Evolutionary conservation across 2,113 vertebrate genomes (phyloP).

Genomic region (Dicrurus megarhynchus): DNA sequence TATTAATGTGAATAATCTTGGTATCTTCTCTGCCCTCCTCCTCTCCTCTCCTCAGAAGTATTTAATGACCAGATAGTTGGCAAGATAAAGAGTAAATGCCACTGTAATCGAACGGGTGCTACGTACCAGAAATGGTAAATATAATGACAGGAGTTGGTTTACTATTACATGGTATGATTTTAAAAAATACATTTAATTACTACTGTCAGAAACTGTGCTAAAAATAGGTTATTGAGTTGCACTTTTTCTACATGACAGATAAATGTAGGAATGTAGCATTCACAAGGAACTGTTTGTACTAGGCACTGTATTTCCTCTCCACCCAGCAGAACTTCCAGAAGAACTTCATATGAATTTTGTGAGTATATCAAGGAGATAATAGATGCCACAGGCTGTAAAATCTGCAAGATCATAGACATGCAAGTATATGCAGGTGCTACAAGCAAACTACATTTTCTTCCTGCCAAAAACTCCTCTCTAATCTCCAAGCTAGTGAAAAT

Average conservation of each 20-base stretch:
- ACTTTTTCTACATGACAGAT: constrained; percentile 42
- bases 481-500: not conserved
- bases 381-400: not conserved
- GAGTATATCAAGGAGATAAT: not conserved
- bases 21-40: not conserved
- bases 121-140: not conserved
- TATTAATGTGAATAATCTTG: not conserved
- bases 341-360: not conserved
- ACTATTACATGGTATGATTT: not conserved
- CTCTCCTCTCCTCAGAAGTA: not conserved
- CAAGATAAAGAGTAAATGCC: not conserved
- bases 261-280: constrained; percentile 7
- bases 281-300: constrained; percentile 45
- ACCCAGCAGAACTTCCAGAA: not conserved
- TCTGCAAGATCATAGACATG: not conserved
- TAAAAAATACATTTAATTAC: not conserved
- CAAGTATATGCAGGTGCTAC: constrained; percentile 35
- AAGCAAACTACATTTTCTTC: not conserved
- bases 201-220: not conserved
- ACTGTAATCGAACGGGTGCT: not conserved
- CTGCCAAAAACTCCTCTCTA: not conserved
- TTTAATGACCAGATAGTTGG: not conserved
- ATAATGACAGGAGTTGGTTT: not conserved
- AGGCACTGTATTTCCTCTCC: not conserved
- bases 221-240: not conserved